Conservation (phyloP, 1,140 invertebrate genomes). For the Proales similis region DNA sequence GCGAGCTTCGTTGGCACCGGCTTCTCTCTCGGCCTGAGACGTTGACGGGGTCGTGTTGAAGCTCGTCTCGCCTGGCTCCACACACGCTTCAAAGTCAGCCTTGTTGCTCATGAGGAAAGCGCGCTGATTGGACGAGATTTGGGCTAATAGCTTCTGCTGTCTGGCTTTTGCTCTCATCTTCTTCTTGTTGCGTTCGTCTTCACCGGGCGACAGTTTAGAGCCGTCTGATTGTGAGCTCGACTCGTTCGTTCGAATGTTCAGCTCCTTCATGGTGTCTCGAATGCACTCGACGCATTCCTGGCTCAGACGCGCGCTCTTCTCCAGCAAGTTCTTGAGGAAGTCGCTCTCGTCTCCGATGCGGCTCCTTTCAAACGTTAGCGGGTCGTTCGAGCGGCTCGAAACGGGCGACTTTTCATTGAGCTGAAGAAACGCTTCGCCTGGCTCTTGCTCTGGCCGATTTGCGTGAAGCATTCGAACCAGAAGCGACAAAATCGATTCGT, state of each 20-base stretch:
- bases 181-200: constrained; percentile 54
- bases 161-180: constrained; percentile 57
- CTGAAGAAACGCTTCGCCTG: constrained; percentile 42
- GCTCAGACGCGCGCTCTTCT: constrained; percentile 44
- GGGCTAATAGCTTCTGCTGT: constrained; percentile 40
- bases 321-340: constrained; percentile 68
- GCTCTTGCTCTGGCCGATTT: constrained; percentile 56
- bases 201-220: constrained; percentile 34
- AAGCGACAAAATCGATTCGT: constrained; percentile 83
- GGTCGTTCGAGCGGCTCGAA: constrained; percentile 39
- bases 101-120: constrained; percentile 26
- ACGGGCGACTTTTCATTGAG: constrained; percentile 30
- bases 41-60: too few species aligned
- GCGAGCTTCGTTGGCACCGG: too few species aligned
- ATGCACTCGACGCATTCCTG: constrained; percentile 61
- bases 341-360: constrained; percentile 77
- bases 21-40: too few species aligned
- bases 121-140: constrained; percentile 22
- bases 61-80: too few species aligned
- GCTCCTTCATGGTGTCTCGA: too few species aligned
- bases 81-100: constrained; percentile 12
- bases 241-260: constrained; percentile 38
- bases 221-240: constrained; percentile 40
- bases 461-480: constrained; percentile 12
- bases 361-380: constrained; percentile 40